Evolutionary conservation across 2,888 invertebrate species (phyloP), one percentile per base, ranked within the genome.

Genomic region (Acronicta aceris): DNA sequence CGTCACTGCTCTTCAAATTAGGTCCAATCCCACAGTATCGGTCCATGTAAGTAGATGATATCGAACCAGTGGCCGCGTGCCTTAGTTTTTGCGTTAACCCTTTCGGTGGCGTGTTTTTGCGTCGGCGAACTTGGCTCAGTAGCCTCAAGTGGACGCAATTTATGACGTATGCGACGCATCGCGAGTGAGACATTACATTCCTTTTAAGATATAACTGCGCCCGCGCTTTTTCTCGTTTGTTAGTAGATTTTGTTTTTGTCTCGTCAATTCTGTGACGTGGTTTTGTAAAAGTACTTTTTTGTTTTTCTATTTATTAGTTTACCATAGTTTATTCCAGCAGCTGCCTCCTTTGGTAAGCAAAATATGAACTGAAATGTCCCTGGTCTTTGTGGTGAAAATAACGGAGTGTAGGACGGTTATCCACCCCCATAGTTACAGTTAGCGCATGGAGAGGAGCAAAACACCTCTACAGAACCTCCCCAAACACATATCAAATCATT

Each of bases 181-280:
- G 49, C 49, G 71, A 81, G 81, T 79, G 76, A 81, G 78, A 81
- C 71, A 79, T 81, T 81, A 79, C 70, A 72, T 72, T 65, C 70
- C 68, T 76, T 74, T 73, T 64, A 45, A 57, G 72, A 56, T 67
- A 64, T 76, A 71, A 61, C 59, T 59, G 54, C 62, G 46, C 36
- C 59, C 52, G 36, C 41, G 46, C 38, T 49, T 65, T 66, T 65
- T 59, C 51, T 64, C 40, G 25, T 57, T 55, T 59, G 68, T 54
- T 60, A 43, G 56, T 51, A 56, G 57, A 61, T 67, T 63, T 45
- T 21, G 16, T 21, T 43, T 53, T 49, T 76, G 49, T 55, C 36
- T 17, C 3, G 27, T 51, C 13, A 12, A 12, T 48, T 41, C 38
- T 51, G 17, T 16, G 27, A 30, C 0, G 7, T 4, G 0, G 0